Base-by-base conservation (phyloP, 2,888 invertebrate species). In the Sepiola atlantica region DNA sequence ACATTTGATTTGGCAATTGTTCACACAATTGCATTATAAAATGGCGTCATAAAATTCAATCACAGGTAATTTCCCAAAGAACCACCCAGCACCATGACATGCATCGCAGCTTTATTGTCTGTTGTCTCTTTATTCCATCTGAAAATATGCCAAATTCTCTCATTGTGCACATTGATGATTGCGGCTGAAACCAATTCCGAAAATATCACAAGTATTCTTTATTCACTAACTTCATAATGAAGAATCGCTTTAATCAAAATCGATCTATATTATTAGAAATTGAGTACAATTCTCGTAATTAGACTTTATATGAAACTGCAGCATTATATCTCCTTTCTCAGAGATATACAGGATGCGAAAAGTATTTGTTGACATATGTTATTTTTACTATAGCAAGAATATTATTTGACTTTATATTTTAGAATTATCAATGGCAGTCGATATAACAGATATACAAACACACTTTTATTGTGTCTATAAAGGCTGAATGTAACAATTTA, bases 61-160 rank as follows among this genome's bases (percentile, higher is more conserved):
- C 77, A n/a, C n/a, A 77, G 77, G n/a, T 77, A 77, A 77, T 77
- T 77, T 77, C n/a, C n/a, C 14, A n/a, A 77, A 77, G 77, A 77
- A n/a, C 77, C n/a, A n/a, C n/a, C 32, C n/a, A n/a, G n/a, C n/a
- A 77, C n/a, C n/a, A 16, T 77, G 77, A 77, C n/a, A 77, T 32
- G 77, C 77, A 16, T 77, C n/a, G 14, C 77, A 77, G n/a, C n/a
- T 14, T 16, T 32, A n/a, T 77, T n/a, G n/a, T 18, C 77, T 4
- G 77, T 77, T 77, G 77, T n/a, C 77, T 77, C 77, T 77, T 77
- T 32, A 77, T 77, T n/a, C 28, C 14, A 77, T 77, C 77, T 32
- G 77, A 77, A 77, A 77, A 28, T 77, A 77, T 77, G 77, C 77
- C 77, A 77, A n/a, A 77, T 77, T 16, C 77, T 77, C 16, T 77